Evolutionary conservation across 2,888 invertebrate genomes (phyloP).

Genomic region (Exephanes ischioxanthus): DNA sequence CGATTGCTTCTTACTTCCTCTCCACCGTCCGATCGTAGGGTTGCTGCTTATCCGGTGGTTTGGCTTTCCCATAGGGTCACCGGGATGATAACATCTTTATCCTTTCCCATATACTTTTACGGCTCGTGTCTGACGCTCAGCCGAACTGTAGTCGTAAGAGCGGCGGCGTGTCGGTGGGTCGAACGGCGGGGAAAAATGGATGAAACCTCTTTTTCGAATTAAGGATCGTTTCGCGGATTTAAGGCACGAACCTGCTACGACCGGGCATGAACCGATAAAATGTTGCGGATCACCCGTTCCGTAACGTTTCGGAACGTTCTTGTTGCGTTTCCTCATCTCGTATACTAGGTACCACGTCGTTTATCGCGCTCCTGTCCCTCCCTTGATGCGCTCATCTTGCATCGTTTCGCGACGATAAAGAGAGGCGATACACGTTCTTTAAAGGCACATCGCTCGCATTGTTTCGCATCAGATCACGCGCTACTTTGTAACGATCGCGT

Average conservation of each 20-base stretch:
- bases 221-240: constrained; percentile 79
- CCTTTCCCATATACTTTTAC: constrained; percentile 82
- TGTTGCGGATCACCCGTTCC: constrained; percentile 61
- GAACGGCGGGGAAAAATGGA: constrained; percentile 5
- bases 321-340: background rate
- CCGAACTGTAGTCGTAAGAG: constrained; percentile 79
- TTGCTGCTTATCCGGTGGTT: constrained; percentile 53
- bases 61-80: constrained; percentile 47
- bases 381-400: constrained; percentile 29
- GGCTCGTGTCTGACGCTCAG: constrained; percentile 76
- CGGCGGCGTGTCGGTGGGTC: background rate
- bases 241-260: constrained; percentile 58
- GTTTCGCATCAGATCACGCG: constrained; percentile 2
- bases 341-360: constrained; percentile 17
- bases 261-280: constrained; percentile 69
- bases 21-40: constrained; percentile 46
- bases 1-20: constrained; percentile 3
- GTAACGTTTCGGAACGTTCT: constrained; percentile 15
- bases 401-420: constrained; percentile 52
- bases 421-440: constrained; percentile 33
- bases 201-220: constrained; percentile 70
- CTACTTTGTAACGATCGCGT: background rate
- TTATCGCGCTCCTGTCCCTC: constrained; percentile 17
- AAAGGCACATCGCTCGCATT: background rate
- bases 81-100: constrained; percentile 82